phyloP scores from a whole-genome alignment of 2,888 invertebrate genomes.

The Dysmachus trigonus region DNA sequence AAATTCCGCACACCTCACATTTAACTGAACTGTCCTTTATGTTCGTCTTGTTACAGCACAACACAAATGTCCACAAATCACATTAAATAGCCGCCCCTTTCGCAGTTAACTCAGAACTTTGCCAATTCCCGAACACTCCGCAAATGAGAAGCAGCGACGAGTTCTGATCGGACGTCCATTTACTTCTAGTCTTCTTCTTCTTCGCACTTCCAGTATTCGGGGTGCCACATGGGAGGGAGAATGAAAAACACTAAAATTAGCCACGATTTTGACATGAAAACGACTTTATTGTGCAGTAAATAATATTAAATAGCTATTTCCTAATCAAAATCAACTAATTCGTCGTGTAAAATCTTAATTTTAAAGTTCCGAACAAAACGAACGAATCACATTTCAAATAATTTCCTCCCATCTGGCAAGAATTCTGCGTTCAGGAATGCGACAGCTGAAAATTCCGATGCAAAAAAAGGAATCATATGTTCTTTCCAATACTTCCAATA shows the following conservation, averaged over 20 bases:
- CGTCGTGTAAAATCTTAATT: background rate
- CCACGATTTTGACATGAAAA: background rate
- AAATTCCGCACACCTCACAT: background rate
- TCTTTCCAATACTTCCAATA: background rate
- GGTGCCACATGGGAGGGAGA: background rate
- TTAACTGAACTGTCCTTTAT: background rate
- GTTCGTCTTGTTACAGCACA: background rate
- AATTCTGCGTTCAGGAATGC: background rate
- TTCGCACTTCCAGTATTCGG: background rate
- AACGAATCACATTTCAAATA: background rate
- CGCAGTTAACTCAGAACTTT: background rate
- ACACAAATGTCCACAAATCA: background rate
- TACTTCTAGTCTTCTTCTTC: background rate
- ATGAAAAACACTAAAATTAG: background rate
- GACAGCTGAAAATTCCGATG: background rate
- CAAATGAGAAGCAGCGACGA: slow-evolving; percentile 3
- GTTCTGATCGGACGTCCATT: background rate
- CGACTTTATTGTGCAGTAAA: background rate
- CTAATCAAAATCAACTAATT: background rate
- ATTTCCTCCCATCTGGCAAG: background rate
- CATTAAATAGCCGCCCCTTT: background rate
- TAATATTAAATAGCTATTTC: background rate
- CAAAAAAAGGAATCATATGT: background rate
- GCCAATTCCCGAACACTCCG: background rate
- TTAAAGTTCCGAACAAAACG: background rate